Percentiles rank a stretch among this genome's conserved stretches.
These are phyloP conservation scores for Zophobas atratus DNA, from an alignment of 1,140 invertebrate species.

Conservation along the genomic window DNA sequence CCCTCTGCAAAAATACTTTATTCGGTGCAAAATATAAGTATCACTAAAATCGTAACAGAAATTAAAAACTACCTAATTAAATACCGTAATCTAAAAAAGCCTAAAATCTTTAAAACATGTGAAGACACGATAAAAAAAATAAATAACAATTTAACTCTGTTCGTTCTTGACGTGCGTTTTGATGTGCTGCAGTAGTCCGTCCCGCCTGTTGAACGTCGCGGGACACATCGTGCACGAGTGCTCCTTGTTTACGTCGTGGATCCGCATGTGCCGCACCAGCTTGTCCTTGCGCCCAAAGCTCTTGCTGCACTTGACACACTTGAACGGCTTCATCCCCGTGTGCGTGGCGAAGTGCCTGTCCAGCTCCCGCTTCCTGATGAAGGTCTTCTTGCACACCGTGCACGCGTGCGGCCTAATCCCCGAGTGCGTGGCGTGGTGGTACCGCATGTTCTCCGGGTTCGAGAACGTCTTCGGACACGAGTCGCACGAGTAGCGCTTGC, in stretches of 20 bases:
- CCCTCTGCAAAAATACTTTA: slow-evolving; percentile 57
- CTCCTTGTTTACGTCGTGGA: slow-evolving; percentile 69
- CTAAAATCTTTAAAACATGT: no score
- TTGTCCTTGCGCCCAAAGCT: slow-evolving; percentile 78
- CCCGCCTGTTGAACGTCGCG: slow-evolving; percentile 60
- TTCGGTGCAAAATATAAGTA: neutral
- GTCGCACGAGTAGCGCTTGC: slow-evolving; percentile 66
- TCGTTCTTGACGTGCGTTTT: slow-evolving; percentile 56
- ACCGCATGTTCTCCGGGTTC: slow-evolving; percentile 62
- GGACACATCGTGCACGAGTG: slow-evolving; percentile 59
- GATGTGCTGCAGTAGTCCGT: slow-evolving; percentile 61
- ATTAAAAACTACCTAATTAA: no score
- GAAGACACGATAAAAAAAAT: neutral
- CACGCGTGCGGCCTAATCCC: slow-evolving; percentile 69
- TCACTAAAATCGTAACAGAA: no score
- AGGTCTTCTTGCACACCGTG: slow-evolving; percentile 75
- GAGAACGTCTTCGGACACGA: slow-evolving; percentile 72
- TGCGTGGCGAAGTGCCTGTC: slow-evolving; percentile 76
- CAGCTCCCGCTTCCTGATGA: slow-evolving; percentile 76
- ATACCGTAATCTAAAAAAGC: no score
- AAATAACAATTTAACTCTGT: slow-evolving; percentile 16
- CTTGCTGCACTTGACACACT: slow-evolving; percentile 75
- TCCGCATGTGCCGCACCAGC: slow-evolving; percentile 75
- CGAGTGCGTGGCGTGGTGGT: slow-evolving; percentile 61
- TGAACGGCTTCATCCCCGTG: slow-evolving; percentile 74